Evolutionary conservation across 2,113 vertebrate species (phyloP), one percentile per base, ranked within the genome.

Genomic region (Artemisiospiza belli): DNA sequence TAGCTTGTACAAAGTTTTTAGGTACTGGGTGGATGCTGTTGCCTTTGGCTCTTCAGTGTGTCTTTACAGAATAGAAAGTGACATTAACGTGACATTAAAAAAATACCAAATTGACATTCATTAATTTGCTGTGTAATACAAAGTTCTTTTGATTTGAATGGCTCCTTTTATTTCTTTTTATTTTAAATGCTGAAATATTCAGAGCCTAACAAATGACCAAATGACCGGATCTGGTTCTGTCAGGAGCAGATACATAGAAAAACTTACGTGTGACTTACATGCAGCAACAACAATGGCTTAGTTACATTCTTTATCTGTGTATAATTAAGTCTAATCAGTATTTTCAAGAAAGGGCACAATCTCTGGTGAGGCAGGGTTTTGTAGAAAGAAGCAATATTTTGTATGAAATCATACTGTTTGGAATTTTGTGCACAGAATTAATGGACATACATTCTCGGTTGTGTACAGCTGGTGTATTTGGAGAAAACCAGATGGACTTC

Each of bases 401-500:
- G 37, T 76, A 90, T 76, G 51, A 92, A 85, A 72, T 87, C 33
- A 9, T 82, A 47, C 44, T 64, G n/a, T 79, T 87, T 64, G 58
- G 58, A 87, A 49, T 76, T 78, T 46, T 28, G 46, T 84, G 66
- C 66, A 41, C 84, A 74, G 63, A 93, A 87, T 57, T 78, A 89
- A 92, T 41, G 49, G 82, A 41, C 62, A 52, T 63, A 14, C 37
- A 72, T 92, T 92, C 87, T 95, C 2, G 11, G 62, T 67, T 89
- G 52, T 9, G 75, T 93, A 87, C 81, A 93, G 90, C 67, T 94
- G 82, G 70, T 89, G 43, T 68, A 72, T 94, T 84, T 91, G 87
- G 57, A 70, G 44, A 87, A 95, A 96, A 96, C 27, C 77, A 83
- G 90, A 90, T 82, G 90, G 91, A 89, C 35, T 87, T 91, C 66